phyloP scores from a whole-genome alignment of 1,140 invertebrate species.

The Orius laevigatus region DNA sequence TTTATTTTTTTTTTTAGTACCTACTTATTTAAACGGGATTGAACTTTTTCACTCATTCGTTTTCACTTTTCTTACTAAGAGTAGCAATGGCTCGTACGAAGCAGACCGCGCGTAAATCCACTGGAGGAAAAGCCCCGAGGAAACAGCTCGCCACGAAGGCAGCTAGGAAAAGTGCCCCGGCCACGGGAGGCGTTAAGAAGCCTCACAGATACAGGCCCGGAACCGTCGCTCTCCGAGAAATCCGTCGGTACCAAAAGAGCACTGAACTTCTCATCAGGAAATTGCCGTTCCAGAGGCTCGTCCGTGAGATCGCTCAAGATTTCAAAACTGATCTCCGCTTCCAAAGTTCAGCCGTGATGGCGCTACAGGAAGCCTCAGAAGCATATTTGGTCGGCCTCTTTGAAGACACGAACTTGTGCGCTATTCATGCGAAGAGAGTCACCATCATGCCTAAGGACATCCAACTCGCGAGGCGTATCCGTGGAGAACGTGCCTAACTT shows the following conservation, averaged over 20 bases:
- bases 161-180: conserved; percentile 50
- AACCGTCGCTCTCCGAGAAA: conserved; percentile 72
- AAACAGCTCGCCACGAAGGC: conserved; percentile 77
- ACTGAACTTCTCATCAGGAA: conserved; percentile 68
- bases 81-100: conserved; percentile 70
- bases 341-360: conserved; percentile 37
- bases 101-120: conserved; percentile 73
- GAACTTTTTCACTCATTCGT: too few species aligned
- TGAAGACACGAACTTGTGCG: conserved; percentile 87
- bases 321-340: conserved; percentile 40
- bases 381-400: conserved; percentile 59
- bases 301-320: conserved; percentile 74
- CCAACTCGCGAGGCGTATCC: conserved; percentile 72
- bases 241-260: conserved; percentile 69
- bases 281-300: conserved; percentile 68
- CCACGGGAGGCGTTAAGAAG: conserved; percentile 61
- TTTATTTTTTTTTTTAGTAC: too few species aligned
- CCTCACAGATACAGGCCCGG: conserved; percentile 62
- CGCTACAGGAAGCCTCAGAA: conserved; percentile 46
- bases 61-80: too few species aligned
- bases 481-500: conserved; percentile 61
- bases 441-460: conserved; percentile 96
- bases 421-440: conserved; percentile 85
- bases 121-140: conserved; percentile 66
- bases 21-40: too few species aligned